Evolutionary conservation across 2,888 invertebrate genomes (phyloP).

Genomic region (Chaetoderma sp.): DNA sequence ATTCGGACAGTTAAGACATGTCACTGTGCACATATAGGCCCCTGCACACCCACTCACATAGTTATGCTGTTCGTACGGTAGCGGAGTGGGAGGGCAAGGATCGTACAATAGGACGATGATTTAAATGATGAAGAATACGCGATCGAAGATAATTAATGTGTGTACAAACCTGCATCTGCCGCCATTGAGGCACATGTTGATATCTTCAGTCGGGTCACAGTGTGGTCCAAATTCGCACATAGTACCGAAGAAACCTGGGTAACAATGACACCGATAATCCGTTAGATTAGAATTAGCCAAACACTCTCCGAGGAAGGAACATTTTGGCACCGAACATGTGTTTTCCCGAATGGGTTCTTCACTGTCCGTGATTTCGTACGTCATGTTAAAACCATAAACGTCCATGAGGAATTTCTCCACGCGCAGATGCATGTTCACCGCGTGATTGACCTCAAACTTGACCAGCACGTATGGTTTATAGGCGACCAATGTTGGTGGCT

Average conservation of each 20-base stretch:
- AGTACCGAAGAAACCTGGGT: conserved; percentile 82
- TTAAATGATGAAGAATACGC: too few relatives aligned
- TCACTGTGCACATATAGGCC: too few relatives aligned
- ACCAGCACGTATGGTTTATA: conserved; percentile 82
- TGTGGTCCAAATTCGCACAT: conserved; percentile 86
- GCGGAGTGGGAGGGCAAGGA: too few relatives aligned
- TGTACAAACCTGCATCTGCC: conserved; percentile 88
- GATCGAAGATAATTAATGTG: too few relatives aligned
- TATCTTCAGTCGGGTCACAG: conserved; percentile 77
- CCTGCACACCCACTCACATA: too few relatives aligned
- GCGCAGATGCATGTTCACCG: conserved; percentile 79
- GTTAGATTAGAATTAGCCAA: conserved; percentile 79
- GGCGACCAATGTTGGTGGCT: conserved; percentile 63
- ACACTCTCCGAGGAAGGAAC: conserved; percentile 89
- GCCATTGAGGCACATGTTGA: conserved; percentile 80
- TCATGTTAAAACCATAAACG: conserved; percentile 92
- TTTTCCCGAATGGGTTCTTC: conserved; percentile 42
- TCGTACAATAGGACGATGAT: too few relatives aligned
- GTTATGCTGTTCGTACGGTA: too few relatives aligned
- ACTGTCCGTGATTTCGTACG: conserved; percentile 81
- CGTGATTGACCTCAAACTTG: conserved; percentile 78
- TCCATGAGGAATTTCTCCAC: conserved; percentile 84
- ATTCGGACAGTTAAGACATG: too few relatives aligned
- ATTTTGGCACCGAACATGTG: conserved; percentile 82
- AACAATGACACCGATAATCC: conserved; percentile 84